Conservation (phyloP, 92 coral and sea anemone genomes). For the Epizoanthus stellaris region DNA sequence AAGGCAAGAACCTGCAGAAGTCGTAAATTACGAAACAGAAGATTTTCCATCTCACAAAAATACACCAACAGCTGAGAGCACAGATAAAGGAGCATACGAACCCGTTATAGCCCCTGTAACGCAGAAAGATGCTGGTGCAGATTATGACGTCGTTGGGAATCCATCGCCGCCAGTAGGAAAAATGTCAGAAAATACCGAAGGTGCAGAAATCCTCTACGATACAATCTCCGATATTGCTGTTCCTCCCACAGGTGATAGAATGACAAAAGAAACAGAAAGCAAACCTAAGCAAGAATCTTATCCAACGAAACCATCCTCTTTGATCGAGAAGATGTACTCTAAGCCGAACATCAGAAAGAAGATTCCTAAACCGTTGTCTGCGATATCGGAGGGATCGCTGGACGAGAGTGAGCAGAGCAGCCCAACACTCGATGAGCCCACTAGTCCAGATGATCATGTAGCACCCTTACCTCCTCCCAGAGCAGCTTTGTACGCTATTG, state of each 20-base stretch:
- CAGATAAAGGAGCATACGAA: not conserved
- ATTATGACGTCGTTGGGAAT: slow-evolving; percentile 13
- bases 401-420: not conserved
- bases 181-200: not conserved
- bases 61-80: not conserved
- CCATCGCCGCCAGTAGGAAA: not conserved
- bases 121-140: not conserved
- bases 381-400: not conserved
- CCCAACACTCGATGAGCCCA: not conserved
- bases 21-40: not conserved
- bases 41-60: slow-evolving; percentile 3
- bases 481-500: slow-evolving; percentile 18
- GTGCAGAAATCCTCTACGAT: slow-evolving; percentile 8
- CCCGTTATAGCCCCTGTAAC: not conserved
- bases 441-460: not conserved
- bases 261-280: not conserved
- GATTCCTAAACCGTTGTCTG: not conserved
- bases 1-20: not conserved
- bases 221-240: not conserved
- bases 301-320: not conserved
- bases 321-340: not conserved
- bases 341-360: slow-evolving; percentile 5
- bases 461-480: slow-evolving; percentile 25
- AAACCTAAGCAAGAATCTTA: not conserved
- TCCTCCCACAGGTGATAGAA: not conserved